Evolutionary conservation across 2,888 invertebrate species (phyloP), one percentile per base, ranked within the genome.

Genomic region (Odiellus spinosus): DNA sequence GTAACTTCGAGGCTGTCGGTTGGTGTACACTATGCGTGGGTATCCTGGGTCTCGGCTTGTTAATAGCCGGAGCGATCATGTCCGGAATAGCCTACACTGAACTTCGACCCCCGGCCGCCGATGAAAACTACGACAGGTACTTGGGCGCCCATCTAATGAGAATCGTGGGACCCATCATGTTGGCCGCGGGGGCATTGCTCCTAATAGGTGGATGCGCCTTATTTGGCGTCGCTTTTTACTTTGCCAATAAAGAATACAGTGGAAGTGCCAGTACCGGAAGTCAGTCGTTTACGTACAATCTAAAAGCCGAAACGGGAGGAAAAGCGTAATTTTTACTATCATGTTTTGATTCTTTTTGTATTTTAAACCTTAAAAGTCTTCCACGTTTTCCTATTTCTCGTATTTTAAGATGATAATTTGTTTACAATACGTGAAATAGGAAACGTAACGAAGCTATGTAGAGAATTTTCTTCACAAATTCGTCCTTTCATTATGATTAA

Each of bases 41-140:
- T 10, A 15, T 55, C 8, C 42, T 56, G 12, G 58, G 57, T 3
- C 36, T 56, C 5, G 34, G 50, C n/a, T 48, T 58, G 3, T 45
- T 58, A 33, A 45, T 58, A 3, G 52, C 50, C 8, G 58, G 58
- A 1, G 56, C 55, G 1, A 50, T 52, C 11, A 33, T 58, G 11
- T 53, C 55, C 10, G 56, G 54, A 12, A 45, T 57, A 8, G 53
- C 56, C 17, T 58, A 51, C 45, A 57, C 58, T 1, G 57, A 58
- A 41, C 47, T 58, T 8, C 49, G 56, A 10, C 58, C 58, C 38
- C 52, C 55, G 36, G 54, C 46, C 17, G 58, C 55, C 12, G 56
- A 52, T 33, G 50, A 50, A 12, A 56, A 57, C 41, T 58, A 57
- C 42, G 49, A 55, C 14, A 43, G 58, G 34, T 58, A 56, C 48